Conservation (phyloP, 2,888 invertebrate genomes). For the Chaetoderma sp. region DNA sequence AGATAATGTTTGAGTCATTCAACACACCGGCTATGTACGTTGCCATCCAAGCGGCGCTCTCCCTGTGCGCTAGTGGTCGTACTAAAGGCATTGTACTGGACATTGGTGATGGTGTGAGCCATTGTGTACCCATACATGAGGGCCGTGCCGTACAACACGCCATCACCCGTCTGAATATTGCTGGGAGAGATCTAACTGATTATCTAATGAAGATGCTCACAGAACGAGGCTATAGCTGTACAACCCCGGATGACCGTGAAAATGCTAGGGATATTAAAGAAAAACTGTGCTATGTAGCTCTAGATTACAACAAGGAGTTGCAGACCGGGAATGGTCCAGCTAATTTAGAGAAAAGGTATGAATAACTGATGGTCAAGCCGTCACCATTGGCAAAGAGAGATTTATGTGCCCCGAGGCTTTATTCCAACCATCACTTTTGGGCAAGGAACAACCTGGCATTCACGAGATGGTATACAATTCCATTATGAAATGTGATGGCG, state of each 20-base stretch:
- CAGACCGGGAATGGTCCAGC: constrained; percentile 58
- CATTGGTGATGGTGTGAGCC: constrained; percentile 92
- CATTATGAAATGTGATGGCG: constrained; percentile 67
- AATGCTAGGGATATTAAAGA: no score
- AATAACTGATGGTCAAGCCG: constrained; percentile 67
- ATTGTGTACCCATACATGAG: constrained; percentile 82
- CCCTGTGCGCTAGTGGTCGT: constrained; percentile 92
- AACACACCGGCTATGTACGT: no score
- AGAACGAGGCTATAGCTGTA: constrained; percentile 70
- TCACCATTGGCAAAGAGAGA: constrained; percentile 66
- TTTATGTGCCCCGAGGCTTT: constrained; percentile 66
- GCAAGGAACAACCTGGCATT: constrained; percentile 65
- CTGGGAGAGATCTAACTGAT: constrained; percentile 64
- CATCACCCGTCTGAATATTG: constrained; percentile 42
- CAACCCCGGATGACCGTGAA: constrained; percentile 76
- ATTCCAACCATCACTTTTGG: constrained; percentile 66
- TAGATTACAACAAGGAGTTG: constrained; percentile 68
- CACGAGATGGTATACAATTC: constrained; percentile 67
- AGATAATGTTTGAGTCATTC: constrained; percentile 79
- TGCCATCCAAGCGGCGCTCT: no score
- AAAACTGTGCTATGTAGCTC: constrained; percentile 63
- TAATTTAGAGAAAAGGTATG: constrained; percentile 66
- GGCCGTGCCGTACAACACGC: constrained; percentile 73
- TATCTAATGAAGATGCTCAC: no score
- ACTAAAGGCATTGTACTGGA: constrained; percentile 94